Evolutionary conservation across 2,797 vertebrate species (phyloP).

Genomic region (Carapus acus): DNA sequence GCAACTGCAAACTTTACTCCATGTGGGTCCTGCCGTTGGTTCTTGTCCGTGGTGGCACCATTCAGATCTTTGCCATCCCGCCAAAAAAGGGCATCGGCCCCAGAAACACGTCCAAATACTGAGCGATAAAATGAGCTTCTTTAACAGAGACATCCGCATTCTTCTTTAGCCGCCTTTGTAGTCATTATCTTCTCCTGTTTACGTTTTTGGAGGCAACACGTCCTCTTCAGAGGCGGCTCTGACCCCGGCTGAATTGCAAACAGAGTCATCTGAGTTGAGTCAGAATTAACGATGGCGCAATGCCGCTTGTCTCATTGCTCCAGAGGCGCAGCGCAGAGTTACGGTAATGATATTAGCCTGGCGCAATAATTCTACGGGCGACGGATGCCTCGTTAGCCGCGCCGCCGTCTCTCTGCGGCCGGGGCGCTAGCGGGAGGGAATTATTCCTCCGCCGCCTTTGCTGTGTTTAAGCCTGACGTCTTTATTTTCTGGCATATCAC

Average conservation of each 20-base stretch:
- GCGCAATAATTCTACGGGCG: slow-evolving; percentile 23
- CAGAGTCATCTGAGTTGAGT: slow-evolving; percentile 17
- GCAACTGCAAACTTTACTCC: too few species aligned
- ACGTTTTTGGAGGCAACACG: too few species aligned
- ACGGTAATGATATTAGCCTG: slow-evolving; percentile 46
- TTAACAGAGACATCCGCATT: too few species aligned
- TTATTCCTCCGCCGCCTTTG: slow-evolving; percentile 32
- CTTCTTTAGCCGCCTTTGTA: too few species aligned
- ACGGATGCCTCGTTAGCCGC: slow-evolving; percentile 45
- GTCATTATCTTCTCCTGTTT: too few species aligned
- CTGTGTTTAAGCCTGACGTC: slow-evolving; percentile 47
- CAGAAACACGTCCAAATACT: too few species aligned
- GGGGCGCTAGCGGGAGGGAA: slow-evolving; percentile 41
- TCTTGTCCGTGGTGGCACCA: too few species aligned
- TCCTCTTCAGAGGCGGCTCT: slow-evolving; percentile 1
- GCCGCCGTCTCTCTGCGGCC: slow-evolving; percentile 36
- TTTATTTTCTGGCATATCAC: slow-evolving; percentile 39
- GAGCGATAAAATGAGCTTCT: too few species aligned
- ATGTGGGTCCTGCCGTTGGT: too few species aligned
- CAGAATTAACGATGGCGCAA: slow-evolving; percentile 32
- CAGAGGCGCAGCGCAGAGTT: slow-evolving; percentile 28
- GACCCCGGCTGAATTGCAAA: slow-evolving; percentile 32
- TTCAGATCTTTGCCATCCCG: too few species aligned
- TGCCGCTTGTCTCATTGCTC: slow-evolving; percentile 18
- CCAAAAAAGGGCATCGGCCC: too few species aligned